Conservation (phyloP, 2,797 vertebrate genomes). For the Tapera naevia region DNA sequence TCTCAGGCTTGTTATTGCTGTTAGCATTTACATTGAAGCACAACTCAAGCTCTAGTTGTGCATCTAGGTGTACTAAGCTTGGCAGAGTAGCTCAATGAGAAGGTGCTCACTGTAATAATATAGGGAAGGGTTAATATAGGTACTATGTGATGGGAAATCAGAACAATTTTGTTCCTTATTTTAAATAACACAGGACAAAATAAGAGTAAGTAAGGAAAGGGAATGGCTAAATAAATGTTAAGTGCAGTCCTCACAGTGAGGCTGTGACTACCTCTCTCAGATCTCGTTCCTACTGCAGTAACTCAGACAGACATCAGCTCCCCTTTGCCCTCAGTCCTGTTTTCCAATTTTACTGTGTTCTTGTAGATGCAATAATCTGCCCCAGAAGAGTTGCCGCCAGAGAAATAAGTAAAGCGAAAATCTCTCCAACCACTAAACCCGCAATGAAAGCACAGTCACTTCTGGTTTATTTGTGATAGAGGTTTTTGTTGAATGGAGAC, state of each 20-base stretch:
- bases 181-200: not conserved
- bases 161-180: not conserved
- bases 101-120: not conserved
- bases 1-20: not conserved
- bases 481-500: not conserved
- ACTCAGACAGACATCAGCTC: not conserved
- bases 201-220: not conserved
- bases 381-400: not conserved
- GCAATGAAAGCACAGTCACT: not conserved
- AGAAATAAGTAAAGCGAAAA: not conserved
- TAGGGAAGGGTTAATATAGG: not conserved
- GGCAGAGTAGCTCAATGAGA: not conserved
- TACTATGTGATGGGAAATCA: not conserved
- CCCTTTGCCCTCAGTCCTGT: not conserved
- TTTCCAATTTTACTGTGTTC: not conserved
- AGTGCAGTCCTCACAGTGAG: not conserved
- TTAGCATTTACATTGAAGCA: not conserved
- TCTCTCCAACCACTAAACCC: not conserved
- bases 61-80: not conserved
- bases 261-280: not conserved
- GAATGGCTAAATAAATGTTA: not conserved
- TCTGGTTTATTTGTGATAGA: not conserved
- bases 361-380: not conserved
- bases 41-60: not conserved
- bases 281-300: not conserved